A percentile compares a stretch with the other conserved stretches of the same genome.
Evolutionary conservation across 2,797 vertebrate genomes (phyloP).

Genomic region (Lophura swinhoii): DNA sequence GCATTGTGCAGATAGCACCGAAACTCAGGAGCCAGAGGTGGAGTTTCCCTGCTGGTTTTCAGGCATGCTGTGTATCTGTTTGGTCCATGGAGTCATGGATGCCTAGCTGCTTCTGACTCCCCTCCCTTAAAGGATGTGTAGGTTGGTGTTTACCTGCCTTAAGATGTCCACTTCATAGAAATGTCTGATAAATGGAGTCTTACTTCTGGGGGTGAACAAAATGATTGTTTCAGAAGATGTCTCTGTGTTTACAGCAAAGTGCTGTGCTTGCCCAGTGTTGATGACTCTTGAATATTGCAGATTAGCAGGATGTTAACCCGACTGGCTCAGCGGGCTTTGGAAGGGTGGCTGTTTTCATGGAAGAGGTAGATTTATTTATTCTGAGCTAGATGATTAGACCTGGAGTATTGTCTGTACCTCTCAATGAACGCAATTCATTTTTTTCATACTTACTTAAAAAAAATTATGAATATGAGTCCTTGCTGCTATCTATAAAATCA

Average conservation of each 20-base stretch:
- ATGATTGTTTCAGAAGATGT: background rate
- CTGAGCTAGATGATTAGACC: background rate
- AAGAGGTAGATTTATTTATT: background rate
- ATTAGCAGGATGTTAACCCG: background rate
- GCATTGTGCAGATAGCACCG: background rate
- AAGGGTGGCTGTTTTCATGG: background rate
- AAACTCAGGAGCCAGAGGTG: background rate
- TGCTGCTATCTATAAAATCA: background rate
- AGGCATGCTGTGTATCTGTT: background rate
- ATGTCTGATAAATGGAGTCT: background rate
- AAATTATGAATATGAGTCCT: background rate
- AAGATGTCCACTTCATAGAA: background rate
- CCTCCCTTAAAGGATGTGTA: background rate
- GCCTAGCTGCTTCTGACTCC: background rate
- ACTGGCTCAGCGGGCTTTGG: background rate
- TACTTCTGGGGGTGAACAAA: background rate
- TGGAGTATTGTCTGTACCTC: background rate
- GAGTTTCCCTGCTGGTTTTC: background rate
- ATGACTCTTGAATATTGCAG: background rate
- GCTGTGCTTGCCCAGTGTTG: fast-evolving
- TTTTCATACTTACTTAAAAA: background rate
- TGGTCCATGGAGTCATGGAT: background rate
- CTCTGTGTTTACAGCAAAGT: background rate
- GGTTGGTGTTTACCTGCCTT: background rate
- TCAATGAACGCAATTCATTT: background rate